Conservation (phyloP, 1,140 invertebrate species). For the Bombus sylvicola region DNA sequence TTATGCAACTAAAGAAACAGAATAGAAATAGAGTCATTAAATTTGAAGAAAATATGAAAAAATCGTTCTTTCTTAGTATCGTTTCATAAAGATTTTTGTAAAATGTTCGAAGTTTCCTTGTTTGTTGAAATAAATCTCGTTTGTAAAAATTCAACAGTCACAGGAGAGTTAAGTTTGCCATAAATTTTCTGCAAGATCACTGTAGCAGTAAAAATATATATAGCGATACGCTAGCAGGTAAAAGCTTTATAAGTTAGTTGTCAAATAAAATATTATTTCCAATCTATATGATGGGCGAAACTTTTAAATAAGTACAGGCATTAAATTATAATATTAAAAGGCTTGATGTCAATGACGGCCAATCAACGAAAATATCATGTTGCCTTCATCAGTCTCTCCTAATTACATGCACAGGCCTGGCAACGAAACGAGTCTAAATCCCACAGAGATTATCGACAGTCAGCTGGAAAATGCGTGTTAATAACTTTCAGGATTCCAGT, state of each 20-base stretch:
- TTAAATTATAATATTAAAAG: neutral
- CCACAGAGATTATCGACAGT: slow-evolving; percentile 4
- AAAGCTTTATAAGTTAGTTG: neutral
- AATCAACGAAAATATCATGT: neutral
- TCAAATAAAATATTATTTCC: neutral
- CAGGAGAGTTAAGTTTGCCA: neutral
- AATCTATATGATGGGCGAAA: neutral
- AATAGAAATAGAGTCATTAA: too few species aligned
- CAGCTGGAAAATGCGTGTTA: neutral
- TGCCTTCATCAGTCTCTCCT: neutral
- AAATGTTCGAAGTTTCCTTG: too few species aligned
- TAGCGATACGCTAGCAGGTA: neutral
- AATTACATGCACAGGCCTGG: neutral
- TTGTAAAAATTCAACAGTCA: neutral
- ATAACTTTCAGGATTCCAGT: slow-evolving; percentile 15
- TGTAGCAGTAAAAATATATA: neutral
- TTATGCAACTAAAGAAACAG: too few species aligned
- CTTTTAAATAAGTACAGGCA: neutral
- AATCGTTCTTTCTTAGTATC: too few species aligned
- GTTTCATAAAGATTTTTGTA: too few species aligned
- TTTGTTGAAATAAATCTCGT: neutral
- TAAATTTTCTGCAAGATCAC: neutral
- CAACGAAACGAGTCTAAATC: neutral
- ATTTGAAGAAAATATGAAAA: too few species aligned
- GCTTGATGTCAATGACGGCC: too few species aligned